Base-by-base conservation (phyloP, 1,140 invertebrate genomes). In the Tribolium madens region DNA sequence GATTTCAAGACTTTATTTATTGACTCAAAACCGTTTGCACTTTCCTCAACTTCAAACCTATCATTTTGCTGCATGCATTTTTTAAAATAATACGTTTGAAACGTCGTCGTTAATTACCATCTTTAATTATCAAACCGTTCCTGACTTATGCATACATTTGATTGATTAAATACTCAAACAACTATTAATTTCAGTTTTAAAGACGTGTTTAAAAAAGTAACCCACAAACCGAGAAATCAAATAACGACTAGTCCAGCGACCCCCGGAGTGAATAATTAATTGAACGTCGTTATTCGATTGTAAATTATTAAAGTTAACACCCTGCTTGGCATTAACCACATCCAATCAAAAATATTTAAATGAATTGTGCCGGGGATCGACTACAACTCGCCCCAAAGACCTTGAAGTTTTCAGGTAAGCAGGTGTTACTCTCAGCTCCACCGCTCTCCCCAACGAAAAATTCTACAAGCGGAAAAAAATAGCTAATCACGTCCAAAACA, bases 41-140 rank as follows among this genome's bases (percentile, higher is more conserved):
- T 26, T 26, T 26, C 21, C 21, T 26, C 21, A 26, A 26, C 21
- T 42, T 7, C 36, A 42, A 42, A 42, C 36, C 9, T 9, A 42
- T 42, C 36, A 42, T 42, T 42, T 42, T 7, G 2, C n/a, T 42
- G 36, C 36, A 33, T 64, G n/a, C 6, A 64, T 33, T 64, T 64
- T 64, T 64, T 33, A 64, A n/a, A n/a, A 64, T 42, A 64, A 33
- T 4, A 13, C 21, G 57, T 4, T 64, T 42, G n/a, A 2, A 6
- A 26, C 21, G 21, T 26, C 57, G 12, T 10, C 21, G 26, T 64
- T 64, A 64, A 64, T 64, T 64, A 64, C 12, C 1, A 64, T 64
- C 36, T 64, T 64, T 64, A 64, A 64, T 64, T 64, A 64, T 64
- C 26, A 14, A 64, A 31, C 36, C 57, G n/a, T 57, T 57, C 52